Conservation (phyloP, 2,888 invertebrate genomes). For the Tipula lateralis region DNA sequence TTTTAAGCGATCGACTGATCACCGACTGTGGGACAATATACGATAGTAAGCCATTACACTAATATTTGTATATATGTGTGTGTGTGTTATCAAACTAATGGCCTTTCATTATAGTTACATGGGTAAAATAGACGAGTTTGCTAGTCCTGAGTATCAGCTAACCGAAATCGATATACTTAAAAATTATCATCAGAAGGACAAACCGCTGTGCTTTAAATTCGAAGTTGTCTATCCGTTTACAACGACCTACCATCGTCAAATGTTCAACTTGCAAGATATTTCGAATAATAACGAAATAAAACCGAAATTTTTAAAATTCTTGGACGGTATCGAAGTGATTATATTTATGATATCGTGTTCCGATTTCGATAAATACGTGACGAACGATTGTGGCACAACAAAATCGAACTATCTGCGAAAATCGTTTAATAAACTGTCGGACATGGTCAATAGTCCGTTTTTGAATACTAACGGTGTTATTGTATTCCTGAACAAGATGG, state of each 20-base stretch:
- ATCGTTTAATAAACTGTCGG: neutral
- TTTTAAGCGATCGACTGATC: neutral
- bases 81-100: neutral
- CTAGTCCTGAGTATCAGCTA: neutral
- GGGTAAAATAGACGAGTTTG: neutral
- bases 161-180: neutral
- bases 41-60: neutral
- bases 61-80: neutral
- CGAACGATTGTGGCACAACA: neutral
- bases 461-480: neutral
- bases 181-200: neutral
- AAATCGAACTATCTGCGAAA: neutral
- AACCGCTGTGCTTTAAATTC: neutral
- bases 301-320: neutral
- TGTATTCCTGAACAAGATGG: neutral
- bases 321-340: neutral
- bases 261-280: neutral
- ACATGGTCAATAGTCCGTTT: neutral
- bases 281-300: neutral
- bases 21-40: neutral
- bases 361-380: neutral
- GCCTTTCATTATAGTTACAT: neutral
- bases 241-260: neutral
- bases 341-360: neutral
- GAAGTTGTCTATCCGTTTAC: neutral